A percentile compares a stretch with the other conserved stretches of the same genome.
Conservation (phyloP, 2,888 invertebrate genomes). For the Xestia rhomboidea region DNA sequence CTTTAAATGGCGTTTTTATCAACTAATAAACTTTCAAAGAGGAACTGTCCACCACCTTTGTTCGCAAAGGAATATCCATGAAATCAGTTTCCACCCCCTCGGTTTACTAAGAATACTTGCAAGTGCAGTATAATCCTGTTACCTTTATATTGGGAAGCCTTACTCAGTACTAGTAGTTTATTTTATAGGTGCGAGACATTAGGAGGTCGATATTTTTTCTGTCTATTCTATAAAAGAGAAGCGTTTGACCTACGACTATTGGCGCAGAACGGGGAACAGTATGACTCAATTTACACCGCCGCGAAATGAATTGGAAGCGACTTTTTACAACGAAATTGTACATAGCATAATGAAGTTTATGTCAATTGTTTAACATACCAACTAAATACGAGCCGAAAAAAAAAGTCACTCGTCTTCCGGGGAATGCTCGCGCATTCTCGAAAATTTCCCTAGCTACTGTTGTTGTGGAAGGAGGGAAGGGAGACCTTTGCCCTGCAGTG, state of each 20-base stretch:
- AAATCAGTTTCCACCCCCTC: slow-evolving; percentile 75
- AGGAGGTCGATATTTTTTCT: slow-evolving; percentile 29
- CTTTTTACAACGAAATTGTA: no score
- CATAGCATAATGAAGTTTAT: no score
- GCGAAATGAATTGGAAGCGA: no score
- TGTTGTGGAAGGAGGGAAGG: no score
- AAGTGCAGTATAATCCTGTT: slow-evolving; percentile 84
- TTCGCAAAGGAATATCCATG: slow-evolving; percentile 68
- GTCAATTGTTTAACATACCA: no score
- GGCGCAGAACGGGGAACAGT: neutral
- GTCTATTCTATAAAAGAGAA: neutral
- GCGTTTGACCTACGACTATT: neutral
- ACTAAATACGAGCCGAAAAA: no score
- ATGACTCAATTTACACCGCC: no score
- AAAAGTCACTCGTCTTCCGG: no score
- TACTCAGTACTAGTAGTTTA: slow-evolving; percentile 59
- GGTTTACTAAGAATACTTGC: slow-evolving; percentile 74
- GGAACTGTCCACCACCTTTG: slow-evolving; percentile 37
- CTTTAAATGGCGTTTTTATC: neutral
- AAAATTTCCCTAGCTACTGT: no score
- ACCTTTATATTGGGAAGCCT: slow-evolving; percentile 78
- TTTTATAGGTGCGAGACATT: slow-evolving; percentile 30
- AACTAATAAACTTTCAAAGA: neutral
- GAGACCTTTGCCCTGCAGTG: no score
- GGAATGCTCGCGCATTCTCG: no score